Conservation (phyloP, 2,888 invertebrate genomes). For the Azorinus chamasolen region DNA sequence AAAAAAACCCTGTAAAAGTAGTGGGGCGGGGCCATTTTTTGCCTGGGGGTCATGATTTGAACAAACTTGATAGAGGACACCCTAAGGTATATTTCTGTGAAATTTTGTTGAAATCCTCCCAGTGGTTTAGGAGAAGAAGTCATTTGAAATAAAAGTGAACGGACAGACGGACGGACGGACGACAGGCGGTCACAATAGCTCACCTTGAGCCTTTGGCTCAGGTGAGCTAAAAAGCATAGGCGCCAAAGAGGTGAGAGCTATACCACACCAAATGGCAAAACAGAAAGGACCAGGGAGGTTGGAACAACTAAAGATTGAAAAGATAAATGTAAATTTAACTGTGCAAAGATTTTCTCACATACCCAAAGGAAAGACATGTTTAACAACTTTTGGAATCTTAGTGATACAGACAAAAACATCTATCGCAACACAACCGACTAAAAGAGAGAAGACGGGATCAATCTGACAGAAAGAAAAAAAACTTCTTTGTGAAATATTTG, state of each 20-base stretch:
- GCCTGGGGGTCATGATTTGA: no score
- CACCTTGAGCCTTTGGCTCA: no score
- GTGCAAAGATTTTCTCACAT: slow-evolving; percentile 16
- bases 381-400: slow-evolving; percentile 14
- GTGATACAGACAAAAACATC: slow-evolving; percentile 31
- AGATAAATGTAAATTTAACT: slow-evolving; percentile 42
- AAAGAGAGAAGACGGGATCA: slow-evolving; percentile 8
- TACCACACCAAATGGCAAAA: slow-evolving; percentile 2
- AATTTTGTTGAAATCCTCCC: no score
- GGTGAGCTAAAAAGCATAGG: slow-evolving; percentile 17
- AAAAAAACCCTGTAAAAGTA: no score
- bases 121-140: no score
- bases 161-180: no score
- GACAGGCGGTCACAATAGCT: no score
- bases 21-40: no score
- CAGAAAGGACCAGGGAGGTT: slow-evolving; percentile 20
- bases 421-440: slow-evolving; percentile 18
- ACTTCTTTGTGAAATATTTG: slow-evolving; percentile 1
- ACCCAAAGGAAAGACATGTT: slow-evolving; percentile 21
- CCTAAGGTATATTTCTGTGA: no score
- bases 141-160: no score
- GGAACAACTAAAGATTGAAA: slow-evolving; percentile 37
- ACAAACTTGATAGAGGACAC: no score
- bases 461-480: slow-evolving; percentile 16
- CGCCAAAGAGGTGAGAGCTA: slow-evolving; percentile 30